Evolutionary conservation across 2,888 invertebrate species (phyloP), one percentile per base, ranked within the genome.

Genomic region (Coenonympha arcania): DNA sequence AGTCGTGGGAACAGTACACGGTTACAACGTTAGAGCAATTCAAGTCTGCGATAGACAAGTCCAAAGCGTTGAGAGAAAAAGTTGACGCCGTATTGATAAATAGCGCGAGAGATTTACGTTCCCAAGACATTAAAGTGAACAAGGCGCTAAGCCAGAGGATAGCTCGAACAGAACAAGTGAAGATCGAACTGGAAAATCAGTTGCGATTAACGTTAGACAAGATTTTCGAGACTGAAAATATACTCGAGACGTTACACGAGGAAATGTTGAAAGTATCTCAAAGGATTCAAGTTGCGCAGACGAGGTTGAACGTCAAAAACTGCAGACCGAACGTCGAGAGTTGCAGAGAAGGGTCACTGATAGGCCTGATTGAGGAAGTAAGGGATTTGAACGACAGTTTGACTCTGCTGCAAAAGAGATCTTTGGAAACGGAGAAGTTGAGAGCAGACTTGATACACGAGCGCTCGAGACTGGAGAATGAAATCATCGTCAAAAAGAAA

Each of bases 1-100:
- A 92, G 60, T 91, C 92, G 26, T 96, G 95, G 93, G 94, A 95
- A 59, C 90, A 92, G 63, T 91, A 92, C 63, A 92, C 94, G 0
- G 88, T 90, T 15, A 92, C 93, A 69, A 90, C 91, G 13, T 76
- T 96, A 40, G 89, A 90, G 3, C 90, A 92, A 61, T 92, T 91
- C 44, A 93, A 95, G 67, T 88, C 88, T 41, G 91, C 94, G 22
- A 87, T 93, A 18, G 90, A 91, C 63, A 89, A 89, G 46, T 95
- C 95, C 0, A 89, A 89, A 48, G 85, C 88, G 22, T 74, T 96
- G n/a, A 79, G 95, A 50, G 88, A 88, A 1, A 91, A 91, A 44
- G 87, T 95, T 0, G 91, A 93, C 62, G 90, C 92, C 0, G 89
- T 93, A 18, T 77, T 95, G 2, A 87, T 89, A 19, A 93, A 95